phyloP scores from a whole-genome alignment of 2,888 invertebrate genomes.

The Diarsia brunnea region DNA sequence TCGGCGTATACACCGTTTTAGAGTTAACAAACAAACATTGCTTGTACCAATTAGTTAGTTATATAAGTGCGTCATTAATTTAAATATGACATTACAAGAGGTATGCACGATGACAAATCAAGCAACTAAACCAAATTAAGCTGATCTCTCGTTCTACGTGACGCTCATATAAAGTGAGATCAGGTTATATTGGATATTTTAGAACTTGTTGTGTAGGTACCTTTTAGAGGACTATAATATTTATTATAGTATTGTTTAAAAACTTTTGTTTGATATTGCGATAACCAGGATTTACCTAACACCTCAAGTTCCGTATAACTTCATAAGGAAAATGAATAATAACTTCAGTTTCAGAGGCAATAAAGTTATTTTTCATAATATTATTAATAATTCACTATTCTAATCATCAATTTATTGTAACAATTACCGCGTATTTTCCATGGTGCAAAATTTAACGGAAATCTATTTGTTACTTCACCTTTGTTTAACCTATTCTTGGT shows the following conservation, averaged over 20 bases:
- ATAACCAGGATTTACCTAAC: constrained; percentile 32
- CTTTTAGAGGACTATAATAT: background rate
- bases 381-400: constrained; percentile 17
- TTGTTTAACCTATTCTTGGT: background rate
- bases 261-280: constrained; percentile 29
- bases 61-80: too few relatives aligned
- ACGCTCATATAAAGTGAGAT: too few relatives aligned
- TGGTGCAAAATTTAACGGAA: constrained; percentile 25
- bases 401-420: constrained; percentile 28
- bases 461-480: too few relatives aligned
- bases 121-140: too few relatives aligned
- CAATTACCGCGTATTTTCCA: constrained; percentile 61
- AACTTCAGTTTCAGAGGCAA: constrained; percentile 9
- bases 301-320: constrained; percentile 33
- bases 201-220: background rate
- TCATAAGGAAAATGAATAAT: constrained; percentile 41
- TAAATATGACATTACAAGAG: too few relatives aligned
- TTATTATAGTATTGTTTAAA: constrained; percentile 6
- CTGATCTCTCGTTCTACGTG: too few relatives aligned
- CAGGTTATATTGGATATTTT: too few relatives aligned
- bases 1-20: too few relatives aligned
- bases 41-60: too few relatives aligned
- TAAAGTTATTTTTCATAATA: constrained; percentile 51
- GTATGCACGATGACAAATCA: too few relatives aligned
- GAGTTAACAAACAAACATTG: too few relatives aligned